These are phyloP conservation scores for Drosophila nannoptera DNA, from an alignment of 1,140 invertebrate genomes.

Conservation along the genomic window DNA sequence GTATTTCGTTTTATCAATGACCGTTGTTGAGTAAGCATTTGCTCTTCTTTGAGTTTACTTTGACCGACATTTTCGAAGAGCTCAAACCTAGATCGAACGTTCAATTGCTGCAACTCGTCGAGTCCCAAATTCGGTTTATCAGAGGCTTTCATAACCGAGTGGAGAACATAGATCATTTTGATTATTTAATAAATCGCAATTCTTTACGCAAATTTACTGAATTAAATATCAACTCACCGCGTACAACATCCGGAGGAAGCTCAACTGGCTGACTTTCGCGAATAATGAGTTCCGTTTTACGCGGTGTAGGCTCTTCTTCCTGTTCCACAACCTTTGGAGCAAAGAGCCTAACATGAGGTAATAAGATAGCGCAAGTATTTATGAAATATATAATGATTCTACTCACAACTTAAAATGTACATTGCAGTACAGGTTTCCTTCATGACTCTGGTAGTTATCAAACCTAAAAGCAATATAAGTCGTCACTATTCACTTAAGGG, in stretches of 20 bases:
- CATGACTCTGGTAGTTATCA: conserved; percentile 93
- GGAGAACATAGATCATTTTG: neutral
- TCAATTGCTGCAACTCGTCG: conserved; percentile 88
- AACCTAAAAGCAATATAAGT: conserved; percentile 82
- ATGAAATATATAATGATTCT: neutral
- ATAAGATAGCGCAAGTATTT: neutral
- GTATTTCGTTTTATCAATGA: conserved; percentile 83
- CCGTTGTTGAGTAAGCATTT: neutral
- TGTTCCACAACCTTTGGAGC: conserved; percentile 93
- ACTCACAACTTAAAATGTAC: conserved; percentile 90
- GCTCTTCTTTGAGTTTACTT: conserved; percentile 43
- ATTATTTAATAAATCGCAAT: too few relatives aligned
- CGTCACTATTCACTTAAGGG: too few relatives aligned
- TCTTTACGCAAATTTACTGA: too few relatives aligned
- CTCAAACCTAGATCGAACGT: conserved; percentile 92
- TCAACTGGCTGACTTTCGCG: conserved; percentile 93
- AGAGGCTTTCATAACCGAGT: conserved; percentile 81
- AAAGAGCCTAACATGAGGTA: conserved; percentile 82
- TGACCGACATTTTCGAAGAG: conserved; percentile 87
- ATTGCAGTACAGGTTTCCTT: conserved; percentile 93
- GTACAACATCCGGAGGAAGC: conserved; percentile 92
- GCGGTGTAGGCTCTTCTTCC: conserved; percentile 83
- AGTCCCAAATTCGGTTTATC: conserved; percentile 93
- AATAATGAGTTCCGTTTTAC: conserved; percentile 93
- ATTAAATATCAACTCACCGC: conserved; percentile 69